These are phyloP conservation scores for Prolemur simus DNA, from an alignment of 2,113 vertebrate genomes.

Conservation along the genomic window DNA sequence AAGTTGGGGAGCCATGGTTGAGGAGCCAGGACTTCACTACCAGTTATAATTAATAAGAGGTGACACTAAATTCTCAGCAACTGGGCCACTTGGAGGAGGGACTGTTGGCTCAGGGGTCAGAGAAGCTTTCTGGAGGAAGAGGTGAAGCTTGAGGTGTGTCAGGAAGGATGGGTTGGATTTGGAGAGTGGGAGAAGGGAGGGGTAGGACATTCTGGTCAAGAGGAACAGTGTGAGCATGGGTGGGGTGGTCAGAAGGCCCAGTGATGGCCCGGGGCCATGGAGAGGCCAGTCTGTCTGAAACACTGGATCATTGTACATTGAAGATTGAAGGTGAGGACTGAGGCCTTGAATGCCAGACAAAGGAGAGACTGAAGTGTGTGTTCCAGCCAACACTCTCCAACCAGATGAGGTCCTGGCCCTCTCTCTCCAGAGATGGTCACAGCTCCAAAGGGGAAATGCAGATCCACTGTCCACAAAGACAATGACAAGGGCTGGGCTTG, in stretches of 20 bases:
- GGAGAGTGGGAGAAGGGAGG: neutral
- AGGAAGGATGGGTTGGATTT: neutral
- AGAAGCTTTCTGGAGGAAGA: neutral
- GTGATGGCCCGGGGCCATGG: neutral
- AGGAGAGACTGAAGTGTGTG: neutral
- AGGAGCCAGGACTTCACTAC: neutral
- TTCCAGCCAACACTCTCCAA: neutral
- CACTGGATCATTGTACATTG: neutral
- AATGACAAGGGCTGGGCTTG: neutral
- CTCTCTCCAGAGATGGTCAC: neutral
- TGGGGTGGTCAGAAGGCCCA: neutral
- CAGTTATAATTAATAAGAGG: neutral
- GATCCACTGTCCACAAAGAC: neutral
- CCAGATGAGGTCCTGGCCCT: neutral
- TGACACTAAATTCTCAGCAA: neutral
- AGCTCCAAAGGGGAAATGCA: neutral
- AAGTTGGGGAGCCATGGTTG: neutral
- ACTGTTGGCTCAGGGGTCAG: neutral
- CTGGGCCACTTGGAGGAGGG: neutral
- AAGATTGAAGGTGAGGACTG: neutral
- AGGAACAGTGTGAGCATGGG: neutral
- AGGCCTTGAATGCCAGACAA: neutral
- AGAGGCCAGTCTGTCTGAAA: neutral
- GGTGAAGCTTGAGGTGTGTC: neutral
- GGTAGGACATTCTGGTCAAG: neutral